phyloP scores from a whole-genome alignment of 1,140 invertebrate genomes.

The Orussus abietinus region DNA sequence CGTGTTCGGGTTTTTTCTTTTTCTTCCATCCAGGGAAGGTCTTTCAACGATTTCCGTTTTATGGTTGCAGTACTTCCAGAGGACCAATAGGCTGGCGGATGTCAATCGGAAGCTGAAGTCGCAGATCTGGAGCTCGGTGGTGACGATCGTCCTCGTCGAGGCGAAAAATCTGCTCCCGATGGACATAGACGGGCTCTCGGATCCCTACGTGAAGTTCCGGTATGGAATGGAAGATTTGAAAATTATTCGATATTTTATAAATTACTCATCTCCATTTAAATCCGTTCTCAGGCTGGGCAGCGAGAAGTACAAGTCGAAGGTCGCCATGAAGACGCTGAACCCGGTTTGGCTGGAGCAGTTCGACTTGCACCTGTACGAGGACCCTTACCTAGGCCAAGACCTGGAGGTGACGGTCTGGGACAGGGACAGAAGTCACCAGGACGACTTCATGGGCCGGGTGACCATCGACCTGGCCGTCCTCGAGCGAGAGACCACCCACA shows the following conservation, averaged over 20 bases:
- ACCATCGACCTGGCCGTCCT: conserved; percentile 80
- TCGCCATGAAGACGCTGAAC: conserved; percentile 76
- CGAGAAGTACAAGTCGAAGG: conserved; percentile 98
- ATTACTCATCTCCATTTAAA: conserved; percentile 10
- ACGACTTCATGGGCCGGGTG: conserved; percentile 85
- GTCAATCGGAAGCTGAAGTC: conserved; percentile 79
- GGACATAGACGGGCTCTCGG: conserved; percentile 86
- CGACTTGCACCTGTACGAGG: conserved; percentile 93
- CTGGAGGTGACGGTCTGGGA: conserved; percentile 90
- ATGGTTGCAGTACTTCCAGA: conserved; percentile 72
- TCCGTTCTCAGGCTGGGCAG: conserved; percentile 74
- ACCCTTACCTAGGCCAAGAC: conserved; percentile 72
- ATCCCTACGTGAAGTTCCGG: conserved; percentile 97
- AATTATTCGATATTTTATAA: conserved; percentile 10
- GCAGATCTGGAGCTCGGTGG: conserved; percentile 92
- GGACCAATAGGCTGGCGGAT: conserved; percentile 70
- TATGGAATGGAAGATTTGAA: conserved; percentile 40
- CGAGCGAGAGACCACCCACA: conserved; percentile 87
- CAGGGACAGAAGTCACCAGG: conserved; percentile 75
- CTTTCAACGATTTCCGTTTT: neutral
- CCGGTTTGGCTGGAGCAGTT: conserved; percentile 97
- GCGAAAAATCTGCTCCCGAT: conserved; percentile 85
- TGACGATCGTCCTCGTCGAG: conserved; percentile 94
- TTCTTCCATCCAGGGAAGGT: conserved; percentile 2
- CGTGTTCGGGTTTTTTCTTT: conserved; percentile 12